A percentile compares a stretch with the other conserved stretches of the same genome.
These are phyloP conservation scores for Emydura subglobosa DNA, from an alignment of 2,113 vertebrate genomes.

Conservation along the genomic window DNA sequence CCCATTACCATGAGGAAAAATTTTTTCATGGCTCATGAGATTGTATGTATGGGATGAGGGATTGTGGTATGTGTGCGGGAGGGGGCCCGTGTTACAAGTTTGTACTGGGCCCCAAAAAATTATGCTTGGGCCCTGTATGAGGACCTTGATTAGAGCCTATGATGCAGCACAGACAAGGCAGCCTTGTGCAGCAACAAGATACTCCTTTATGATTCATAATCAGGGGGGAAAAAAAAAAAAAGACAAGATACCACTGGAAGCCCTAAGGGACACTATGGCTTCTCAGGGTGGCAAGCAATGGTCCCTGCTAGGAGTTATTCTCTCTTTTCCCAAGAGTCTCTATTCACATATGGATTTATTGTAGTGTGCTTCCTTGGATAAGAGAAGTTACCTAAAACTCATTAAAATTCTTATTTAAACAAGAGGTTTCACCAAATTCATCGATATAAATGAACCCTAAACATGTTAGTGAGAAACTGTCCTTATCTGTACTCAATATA, in stretches of 20 bases:
- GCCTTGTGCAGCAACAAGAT: not conserved
- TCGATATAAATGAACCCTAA: not conserved
- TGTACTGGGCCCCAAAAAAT: too few species aligned
- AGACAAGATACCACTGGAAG: not conserved
- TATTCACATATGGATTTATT: not conserved
- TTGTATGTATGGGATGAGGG: too few species aligned
- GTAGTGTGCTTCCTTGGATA: not conserved
- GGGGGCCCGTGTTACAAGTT: too few species aligned
- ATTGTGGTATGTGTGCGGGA: too few species aligned
- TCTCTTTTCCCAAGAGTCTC: not conserved
- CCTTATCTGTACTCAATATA: not conserved
- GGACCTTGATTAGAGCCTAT: slow-evolving; percentile 5
- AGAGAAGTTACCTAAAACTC: not conserved
- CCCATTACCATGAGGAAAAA: too few species aligned
- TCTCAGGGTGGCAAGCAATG: not conserved
- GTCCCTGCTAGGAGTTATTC: not conserved
- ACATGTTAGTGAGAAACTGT: not conserved
- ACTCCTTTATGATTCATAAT: not conserved
- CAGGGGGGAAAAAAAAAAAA: not conserved
- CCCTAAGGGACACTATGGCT: not conserved
- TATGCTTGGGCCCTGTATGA: not conserved
- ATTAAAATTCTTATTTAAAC: not conserved
- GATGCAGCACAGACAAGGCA: not conserved
- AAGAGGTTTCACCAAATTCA: not conserved
- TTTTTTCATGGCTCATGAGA: too few species aligned